Evolutionary conservation across 2,113 vertebrate genomes (phyloP).

Genomic region (Globicephala melas): DNA sequence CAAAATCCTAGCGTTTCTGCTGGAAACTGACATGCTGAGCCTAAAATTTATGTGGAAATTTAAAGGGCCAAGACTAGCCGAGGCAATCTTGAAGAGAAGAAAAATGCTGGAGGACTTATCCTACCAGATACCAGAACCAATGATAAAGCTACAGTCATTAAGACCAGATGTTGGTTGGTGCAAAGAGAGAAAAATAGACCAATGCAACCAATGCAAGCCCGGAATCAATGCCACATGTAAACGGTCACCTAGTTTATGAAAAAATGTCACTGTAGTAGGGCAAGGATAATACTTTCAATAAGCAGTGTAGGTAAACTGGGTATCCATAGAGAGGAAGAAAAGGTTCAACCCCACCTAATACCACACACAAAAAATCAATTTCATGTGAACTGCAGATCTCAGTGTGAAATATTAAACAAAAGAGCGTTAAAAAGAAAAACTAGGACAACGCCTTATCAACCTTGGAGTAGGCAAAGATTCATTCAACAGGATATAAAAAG

Average conservation of each 20-base stretch:
- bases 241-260: not conserved
- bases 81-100: not conserved
- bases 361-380: not conserved
- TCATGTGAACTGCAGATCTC: not conserved
- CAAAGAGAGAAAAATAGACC: not conserved
- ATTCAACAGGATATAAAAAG: not conserved
- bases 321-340: not conserved
- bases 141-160: not conserved
- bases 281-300: not conserved
- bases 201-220: not conserved
- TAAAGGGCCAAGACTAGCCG: not conserved
- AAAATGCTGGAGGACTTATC: not conserved
- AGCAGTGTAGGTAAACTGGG: not conserved
- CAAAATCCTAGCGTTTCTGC: not conserved
- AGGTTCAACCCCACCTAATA: not conserved
- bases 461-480: not conserved
- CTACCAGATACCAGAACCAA: not conserved
- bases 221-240: not conserved
- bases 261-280: not conserved
- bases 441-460: not conserved
- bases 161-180: not conserved
- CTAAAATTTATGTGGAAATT: not conserved
- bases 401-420: not conserved
- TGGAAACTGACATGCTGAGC: not conserved
- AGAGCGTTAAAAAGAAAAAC: slow-evolving; percentile 24